A percentile compares a stretch with the other conserved stretches of the same genome.
These are phyloP conservation scores for Cylas formicarius DNA, from an alignment of 1,140 invertebrate species.

Conservation along the genomic window DNA sequence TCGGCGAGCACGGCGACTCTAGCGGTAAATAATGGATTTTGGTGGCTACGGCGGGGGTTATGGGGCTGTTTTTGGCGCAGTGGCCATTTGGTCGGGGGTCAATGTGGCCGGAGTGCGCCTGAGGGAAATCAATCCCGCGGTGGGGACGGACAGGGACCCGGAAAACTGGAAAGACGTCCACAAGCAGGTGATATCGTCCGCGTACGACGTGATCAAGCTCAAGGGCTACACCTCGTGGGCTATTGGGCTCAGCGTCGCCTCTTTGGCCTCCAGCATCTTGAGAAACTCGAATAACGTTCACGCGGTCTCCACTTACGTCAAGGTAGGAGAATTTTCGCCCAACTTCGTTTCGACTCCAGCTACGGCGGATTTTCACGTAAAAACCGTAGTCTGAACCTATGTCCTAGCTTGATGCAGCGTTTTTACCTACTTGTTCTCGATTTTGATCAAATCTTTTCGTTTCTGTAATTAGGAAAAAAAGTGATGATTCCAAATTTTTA, in stretches of 20 bases:
- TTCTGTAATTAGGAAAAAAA: too few species aligned
- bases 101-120: conserved; percentile 83
- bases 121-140: conserved; percentile 63
- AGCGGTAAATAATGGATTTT: conserved; percentile 51
- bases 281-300: conserved; percentile 71
- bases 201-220: conserved; percentile 82
- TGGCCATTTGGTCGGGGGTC: conserved; percentile 88
- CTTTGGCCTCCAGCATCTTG: conserved; percentile 65
- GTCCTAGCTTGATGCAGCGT: too few species aligned
- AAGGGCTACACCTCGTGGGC: conserved; percentile 90
- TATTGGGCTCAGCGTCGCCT: conserved; percentile 75
- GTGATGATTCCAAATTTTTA: too few species aligned
- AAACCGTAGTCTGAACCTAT: too few species aligned
- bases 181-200: conserved; percentile 72
- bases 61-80: conserved; percentile 44
- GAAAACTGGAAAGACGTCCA: conserved; percentile 76
- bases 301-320: conserved; percentile 71
- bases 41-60: not conserved
- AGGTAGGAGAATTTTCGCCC: conserved; percentile 60
- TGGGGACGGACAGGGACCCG: conserved; percentile 63
- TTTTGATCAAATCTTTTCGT: too few species aligned
- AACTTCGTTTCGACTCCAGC: not conserved
- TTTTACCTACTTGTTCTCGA: too few species aligned
- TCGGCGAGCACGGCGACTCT: conserved; percentile 78
- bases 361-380: not conserved